Base-by-base conservation (phyloP, 2,113 vertebrate species). In the Trichomycterus rosablanca region DNA sequence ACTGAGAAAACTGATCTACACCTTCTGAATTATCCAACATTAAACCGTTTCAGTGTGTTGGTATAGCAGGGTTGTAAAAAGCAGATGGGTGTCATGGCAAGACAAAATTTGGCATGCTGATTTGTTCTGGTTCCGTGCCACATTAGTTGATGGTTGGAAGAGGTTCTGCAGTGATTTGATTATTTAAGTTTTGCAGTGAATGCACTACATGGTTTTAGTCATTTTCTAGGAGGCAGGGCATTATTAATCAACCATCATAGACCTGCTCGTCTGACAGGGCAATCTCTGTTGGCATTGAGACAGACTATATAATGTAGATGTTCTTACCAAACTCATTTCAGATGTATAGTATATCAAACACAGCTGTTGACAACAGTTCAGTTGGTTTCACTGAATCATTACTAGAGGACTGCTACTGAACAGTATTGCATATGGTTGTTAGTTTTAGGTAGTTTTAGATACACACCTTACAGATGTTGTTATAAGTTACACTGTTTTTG, bases 201-300 rank as follows among this genome's bases (percentile, higher is more conserved):
- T 35, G 44, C 59, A 7, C 52, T 40, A 60, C 63, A 60, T 71
- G 70, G 54, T 20, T 50, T 67, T 72, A 77, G 79, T 78, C 72
- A 73, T 83, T 82, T 76, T 75, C 55, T 45, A 80, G 83, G 75
- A 78, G 71, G 77, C 73, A 81, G 73, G 79, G 76, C 78, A 79
- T 77, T 82, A 71, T 81, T 87, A 87, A 86, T 85, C 84, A 86
- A 84, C 83, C 83, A 82, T 85, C 85, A 86, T 82, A 69, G 78
- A 63, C 74, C 74, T 76, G 71, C 71, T 76, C 73, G 71, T 70
- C 14, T 57, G 67, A 73, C 73, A 59, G 51, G 56, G 63, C 58
- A 39, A 34, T 59, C 12, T 49, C 23, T 44, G 39, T 45, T 28
- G 8, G 24, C 32, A 23, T 22, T 69, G 71, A 72, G 42, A 20